A percentile compares a stretch with the other conserved stretches of the same genome.
Conservation (phyloP, 2,888 invertebrate genomes). For the Zaprionus lineosus region DNA sequence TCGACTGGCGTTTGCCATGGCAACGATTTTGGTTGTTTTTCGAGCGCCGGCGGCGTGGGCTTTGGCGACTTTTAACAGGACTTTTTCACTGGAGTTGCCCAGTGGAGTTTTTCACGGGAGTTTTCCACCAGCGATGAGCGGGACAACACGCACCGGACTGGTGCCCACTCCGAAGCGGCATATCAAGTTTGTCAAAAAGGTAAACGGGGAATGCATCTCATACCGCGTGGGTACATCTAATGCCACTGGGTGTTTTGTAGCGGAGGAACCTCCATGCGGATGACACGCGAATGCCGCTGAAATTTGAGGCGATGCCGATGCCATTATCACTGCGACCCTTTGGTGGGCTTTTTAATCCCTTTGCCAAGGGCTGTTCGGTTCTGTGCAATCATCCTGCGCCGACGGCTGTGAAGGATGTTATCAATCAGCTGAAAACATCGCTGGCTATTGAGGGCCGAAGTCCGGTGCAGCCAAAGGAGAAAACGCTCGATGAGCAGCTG, state of each 20-base stretch:
- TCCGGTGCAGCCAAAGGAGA: constrained; percentile 45
- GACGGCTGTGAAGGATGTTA: constrained; percentile 87
- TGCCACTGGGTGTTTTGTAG: constrained; percentile 16
- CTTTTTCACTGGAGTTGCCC: no score
- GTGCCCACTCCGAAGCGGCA: constrained; percentile 85
- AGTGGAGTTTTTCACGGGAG: constrained; percentile 18
- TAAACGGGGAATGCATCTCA: constrained; percentile 30
- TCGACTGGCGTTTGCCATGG: constrained; percentile 18
- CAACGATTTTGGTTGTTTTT: constrained; percentile 41
- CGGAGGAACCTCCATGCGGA: constrained; percentile 53
- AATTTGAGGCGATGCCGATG: constrained; percentile 87
- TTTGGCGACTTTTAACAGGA: constrained; percentile 5
- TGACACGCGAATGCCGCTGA: constrained; percentile 55
- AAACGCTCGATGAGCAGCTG: constrained; percentile 23
- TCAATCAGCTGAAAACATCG: constrained; percentile 88
- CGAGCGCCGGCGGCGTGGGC: constrained; percentile 6
- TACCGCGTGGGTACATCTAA: constrained; percentile 43
- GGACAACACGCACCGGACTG: constrained; percentile 87
- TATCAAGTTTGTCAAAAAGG: constrained; percentile 59
- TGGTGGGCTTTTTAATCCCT: constrained; percentile 92
- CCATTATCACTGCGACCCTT: constrained; percentile 90
- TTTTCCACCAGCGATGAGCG: constrained; percentile 83
- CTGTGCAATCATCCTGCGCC: constrained; percentile 93
- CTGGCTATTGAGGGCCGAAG: constrained; percentile 84
- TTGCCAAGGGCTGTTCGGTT: constrained; percentile 90